phyloP scores from a whole-genome alignment of 2,113 vertebrate species.

The Dissostichus mawsoni region DNA sequence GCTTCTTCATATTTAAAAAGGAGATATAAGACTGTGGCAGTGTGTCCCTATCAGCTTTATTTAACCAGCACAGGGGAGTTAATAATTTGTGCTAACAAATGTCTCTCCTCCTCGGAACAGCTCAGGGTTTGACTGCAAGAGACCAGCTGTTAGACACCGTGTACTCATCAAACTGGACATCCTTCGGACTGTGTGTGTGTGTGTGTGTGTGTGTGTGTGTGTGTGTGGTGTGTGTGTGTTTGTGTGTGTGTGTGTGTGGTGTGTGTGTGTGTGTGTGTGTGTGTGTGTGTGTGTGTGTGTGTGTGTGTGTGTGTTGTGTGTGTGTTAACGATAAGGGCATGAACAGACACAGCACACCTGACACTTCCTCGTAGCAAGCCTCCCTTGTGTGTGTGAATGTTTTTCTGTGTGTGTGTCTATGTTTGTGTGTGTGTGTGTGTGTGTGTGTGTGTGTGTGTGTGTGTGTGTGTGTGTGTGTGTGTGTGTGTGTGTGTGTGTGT shows the following conservation, averaged over 20 bases:
- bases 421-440: too few species aligned
- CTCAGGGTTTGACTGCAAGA: conserved; percentile 27
- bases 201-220: neutral
- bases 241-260: too few species aligned
- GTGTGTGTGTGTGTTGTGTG: neutral
- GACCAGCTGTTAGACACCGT: conserved; percentile 16
- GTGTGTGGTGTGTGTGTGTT: neutral
- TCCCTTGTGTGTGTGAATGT: too few species aligned
- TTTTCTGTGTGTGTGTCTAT: neutral
- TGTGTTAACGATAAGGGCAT: too few species aligned
- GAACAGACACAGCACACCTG: too few species aligned
- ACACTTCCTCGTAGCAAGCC: too few species aligned
- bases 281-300: too few species aligned
- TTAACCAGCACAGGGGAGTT: conserved; percentile 45
- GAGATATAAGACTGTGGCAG: neutral
- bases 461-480: too few species aligned
- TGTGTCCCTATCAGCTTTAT: conserved; percentile 26
- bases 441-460: too few species aligned
- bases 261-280: too few species aligned
- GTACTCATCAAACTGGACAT: conserved; percentile 20
- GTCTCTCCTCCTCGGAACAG: conserved; percentile 29
- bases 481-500: too few species aligned
- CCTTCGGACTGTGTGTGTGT: neutral
- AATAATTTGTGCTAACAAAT: conserved; percentile 59
- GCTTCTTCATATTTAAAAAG: conserved; percentile 25